Conservation (phyloP, 2,888 invertebrate genomes). For the Dioctria linearis region DNA sequence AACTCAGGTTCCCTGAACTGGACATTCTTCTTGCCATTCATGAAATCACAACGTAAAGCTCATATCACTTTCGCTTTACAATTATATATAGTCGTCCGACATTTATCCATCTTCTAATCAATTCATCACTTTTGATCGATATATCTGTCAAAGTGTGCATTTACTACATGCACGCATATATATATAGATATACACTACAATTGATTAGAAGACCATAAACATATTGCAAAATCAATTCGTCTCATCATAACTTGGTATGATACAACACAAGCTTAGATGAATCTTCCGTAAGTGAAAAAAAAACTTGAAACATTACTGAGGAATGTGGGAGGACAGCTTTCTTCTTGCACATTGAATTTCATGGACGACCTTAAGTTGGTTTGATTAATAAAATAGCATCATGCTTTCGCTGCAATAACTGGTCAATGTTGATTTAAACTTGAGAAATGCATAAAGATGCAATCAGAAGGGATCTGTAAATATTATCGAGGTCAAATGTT, state of each 20-base stretch:
- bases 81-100: too few species aligned
- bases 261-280: conserved; percentile 8
- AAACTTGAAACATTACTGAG: conserved; percentile 54
- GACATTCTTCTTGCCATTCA: too few species aligned
- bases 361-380: too few species aligned
- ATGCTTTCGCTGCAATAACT: conserved; percentile 54
- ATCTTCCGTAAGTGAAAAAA: conserved; percentile 3
- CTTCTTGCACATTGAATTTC: conserved; percentile 65
- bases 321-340: conserved; percentile 68
- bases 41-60: too few species aligned
- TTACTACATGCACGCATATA: too few species aligned
- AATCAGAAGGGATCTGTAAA: conserved; percentile 36
- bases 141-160: too few species aligned
- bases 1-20: too few species aligned
- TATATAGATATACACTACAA: too few species aligned
- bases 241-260: conserved; percentile 39
- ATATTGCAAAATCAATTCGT: conserved; percentile 32
- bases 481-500: conserved; percentile 41
- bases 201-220: neutral
- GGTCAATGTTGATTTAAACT: neutral
- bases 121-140: too few species aligned
- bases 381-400: too few species aligned
- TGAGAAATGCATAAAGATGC: conserved; percentile 19
- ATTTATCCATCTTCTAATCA: too few species aligned
- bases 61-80: too few species aligned